phyloP scores from a whole-genome alignment of 1,140 invertebrate genomes.

The Drosophila cardini region DNA sequence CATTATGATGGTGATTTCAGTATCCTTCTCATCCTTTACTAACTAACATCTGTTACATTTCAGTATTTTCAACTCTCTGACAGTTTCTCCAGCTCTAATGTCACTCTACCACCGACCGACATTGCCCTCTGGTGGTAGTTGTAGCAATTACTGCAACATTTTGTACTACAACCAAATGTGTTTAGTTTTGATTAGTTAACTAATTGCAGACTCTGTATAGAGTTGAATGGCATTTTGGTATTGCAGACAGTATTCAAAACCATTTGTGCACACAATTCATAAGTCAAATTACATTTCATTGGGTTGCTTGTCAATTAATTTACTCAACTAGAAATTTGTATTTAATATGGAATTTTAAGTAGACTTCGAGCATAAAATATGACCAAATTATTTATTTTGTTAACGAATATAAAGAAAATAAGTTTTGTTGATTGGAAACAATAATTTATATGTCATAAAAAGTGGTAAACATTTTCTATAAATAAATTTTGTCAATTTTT shows the following conservation, averaged over 20 bases:
- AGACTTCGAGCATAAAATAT: neutral
- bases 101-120: neutral
- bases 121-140: slow-evolving; percentile 23
- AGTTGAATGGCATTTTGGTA: slow-evolving; percentile 8
- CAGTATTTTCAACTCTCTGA: neutral
- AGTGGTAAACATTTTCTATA: no score
- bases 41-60: neutral
- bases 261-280: slow-evolving; percentile 17
- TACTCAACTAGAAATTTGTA: neutral
- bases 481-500: no score
- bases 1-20: slow-evolving; percentile 54
- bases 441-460: no score
- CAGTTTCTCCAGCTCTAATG: slow-evolving; percentile 7
- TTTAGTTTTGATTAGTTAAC: slow-evolving; percentile 68
- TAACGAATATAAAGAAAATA: neutral
- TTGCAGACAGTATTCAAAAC: neutral
- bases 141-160: slow-evolving; percentile 67
- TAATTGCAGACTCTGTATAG: slow-evolving; percentile 59
- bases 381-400: neutral
- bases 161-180: slow-evolving; percentile 61
- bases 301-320: neutral
- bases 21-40: neutral
- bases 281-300: slow-evolving; percentile 13
- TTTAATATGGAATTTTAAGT: neutral
- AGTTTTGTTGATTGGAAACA: no score